Conservation (phyloP, 2,888 invertebrate genomes). For the Pheosia tremula region DNA sequence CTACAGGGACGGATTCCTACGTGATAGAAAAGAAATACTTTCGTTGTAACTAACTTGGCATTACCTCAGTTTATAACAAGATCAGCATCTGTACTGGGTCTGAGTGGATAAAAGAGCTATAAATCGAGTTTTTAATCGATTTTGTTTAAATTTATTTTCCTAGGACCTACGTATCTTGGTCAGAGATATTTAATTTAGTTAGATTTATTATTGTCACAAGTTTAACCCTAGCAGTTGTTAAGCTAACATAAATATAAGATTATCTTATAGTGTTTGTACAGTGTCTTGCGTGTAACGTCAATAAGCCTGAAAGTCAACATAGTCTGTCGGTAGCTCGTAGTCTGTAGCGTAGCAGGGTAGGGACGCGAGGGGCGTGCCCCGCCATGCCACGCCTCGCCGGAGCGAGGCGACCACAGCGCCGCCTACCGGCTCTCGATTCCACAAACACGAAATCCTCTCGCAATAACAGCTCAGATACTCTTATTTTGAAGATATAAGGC, state of each 20-base stretch:
- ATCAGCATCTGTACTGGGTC: no score
- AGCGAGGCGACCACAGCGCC: conserved; percentile 65
- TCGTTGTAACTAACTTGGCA: no score
- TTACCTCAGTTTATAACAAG: no score
- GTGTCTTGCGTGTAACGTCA: conserved; percentile 11
- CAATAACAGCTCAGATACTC: conserved; percentile 25
- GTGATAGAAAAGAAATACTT: no score
- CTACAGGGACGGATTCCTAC: no score
- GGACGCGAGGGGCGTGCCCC: conserved; percentile 64
- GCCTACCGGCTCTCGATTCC: conserved; percentile 63
- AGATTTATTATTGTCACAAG: no score
- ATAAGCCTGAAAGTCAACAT: conserved; percentile 34
- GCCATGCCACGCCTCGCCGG: conserved; percentile 70
- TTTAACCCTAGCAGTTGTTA: no score
- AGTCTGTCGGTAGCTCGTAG: conserved; percentile 30
- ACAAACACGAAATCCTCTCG: conserved; percentile 49
- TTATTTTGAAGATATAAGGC: conserved; percentile 45
- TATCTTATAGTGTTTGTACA: conserved; percentile 9
- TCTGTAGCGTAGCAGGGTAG: conserved; percentile 27
- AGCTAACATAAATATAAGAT: background rate
- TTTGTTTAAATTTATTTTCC: no score
- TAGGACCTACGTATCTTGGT: no score
- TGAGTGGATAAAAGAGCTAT: no score
- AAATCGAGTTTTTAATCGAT: no score
- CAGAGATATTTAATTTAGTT: no score